Base-by-base conservation (phyloP, 2,797 vertebrate species). In the Esox lucius region DNA sequence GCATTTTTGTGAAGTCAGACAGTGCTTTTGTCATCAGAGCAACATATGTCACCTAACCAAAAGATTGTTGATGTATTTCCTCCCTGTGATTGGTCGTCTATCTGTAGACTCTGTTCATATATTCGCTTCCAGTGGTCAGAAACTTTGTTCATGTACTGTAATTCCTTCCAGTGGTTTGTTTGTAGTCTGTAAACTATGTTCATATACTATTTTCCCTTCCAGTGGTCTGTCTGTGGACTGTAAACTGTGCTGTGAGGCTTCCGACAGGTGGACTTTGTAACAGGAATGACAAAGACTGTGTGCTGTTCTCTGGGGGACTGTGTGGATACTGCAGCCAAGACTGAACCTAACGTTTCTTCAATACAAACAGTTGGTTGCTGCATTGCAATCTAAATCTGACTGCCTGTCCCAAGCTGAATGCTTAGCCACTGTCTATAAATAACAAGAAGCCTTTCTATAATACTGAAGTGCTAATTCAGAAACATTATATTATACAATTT, bases 271-370 rank as follows among this genome's bases (percentile, higher is more conserved):
- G 51, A n/a, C 77, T 79, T 80, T 88, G 89, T 91, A 89, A 91
- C 88, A 84, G 83, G 51, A 53, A 53, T 53, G 19, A 53, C 83
- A 88, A 89, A 68, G 22, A 88, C 78, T 83, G 61, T 83, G 61
- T 77, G 77, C 76, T 51, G 81, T 85, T 74, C 80, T 86, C 84
- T 80, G 74, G 75, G 81, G 83, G 80, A 74, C 77, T 85, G 67
- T 17, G 75, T 77, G 82, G 80, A 84, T 79, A 85, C 84, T 81
- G 82, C 83, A 80, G 79, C 81, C 81, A 76, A 80, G 83, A 80
- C 83, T 82, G 75, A 80, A 83, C 68, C 83, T 80, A 80, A 84
- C 86, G 83, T 89, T 84, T 87, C 70, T 6, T 62, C 22, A 24
- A 12, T 64, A 9, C 24, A 67, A 28, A 31, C 28, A 5, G n/a